phyloP scores from a whole-genome alignment of 1,140 invertebrate genomes.

The Megalopta genalis region DNA sequence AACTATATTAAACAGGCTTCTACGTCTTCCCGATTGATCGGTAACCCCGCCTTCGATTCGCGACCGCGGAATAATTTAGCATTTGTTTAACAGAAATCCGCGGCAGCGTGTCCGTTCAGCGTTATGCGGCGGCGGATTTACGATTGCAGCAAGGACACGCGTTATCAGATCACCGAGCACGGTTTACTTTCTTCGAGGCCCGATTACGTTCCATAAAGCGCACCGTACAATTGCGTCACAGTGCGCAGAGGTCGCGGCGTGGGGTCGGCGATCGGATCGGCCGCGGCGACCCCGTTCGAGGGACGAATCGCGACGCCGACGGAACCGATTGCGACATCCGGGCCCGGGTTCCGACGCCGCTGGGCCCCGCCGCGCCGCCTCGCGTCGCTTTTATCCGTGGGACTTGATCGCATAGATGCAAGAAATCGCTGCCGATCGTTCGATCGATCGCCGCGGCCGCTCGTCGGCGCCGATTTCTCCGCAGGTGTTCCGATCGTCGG shows the following conservation, averaged over 20 bases:
- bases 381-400: conserved; percentile 30
- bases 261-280: conserved; percentile 47
- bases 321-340: conserved; percentile 40
- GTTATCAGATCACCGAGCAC: not conserved
- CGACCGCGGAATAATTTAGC: conserved; percentile 7
- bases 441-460: conserved; percentile 48
- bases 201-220: conserved; percentile 11
- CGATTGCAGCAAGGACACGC: not conserved
- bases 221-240: conserved; percentile 22
- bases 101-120: not conserved
- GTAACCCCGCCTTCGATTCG: not conserved
- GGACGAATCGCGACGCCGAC: conserved; percentile 20
- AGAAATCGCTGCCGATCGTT: conserved; percentile 56
- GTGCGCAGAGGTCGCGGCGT: not conserved
- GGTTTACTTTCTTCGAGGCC: not conserved
- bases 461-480: conserved; percentile 59
- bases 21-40: conserved; percentile 1
- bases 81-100: not conserved
- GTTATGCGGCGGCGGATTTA: not conserved
- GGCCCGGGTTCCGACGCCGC: conserved; percentile 38
- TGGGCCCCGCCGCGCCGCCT: not conserved
- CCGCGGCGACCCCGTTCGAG: conserved; percentile 3
- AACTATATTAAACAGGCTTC: not conserved
- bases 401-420: conserved; percentile 39
- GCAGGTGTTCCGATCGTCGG: conserved; percentile 59